These are phyloP conservation scores for Cyclina sinensis DNA, from an alignment of 1,140 invertebrate species.

Conservation along the genomic window DNA sequence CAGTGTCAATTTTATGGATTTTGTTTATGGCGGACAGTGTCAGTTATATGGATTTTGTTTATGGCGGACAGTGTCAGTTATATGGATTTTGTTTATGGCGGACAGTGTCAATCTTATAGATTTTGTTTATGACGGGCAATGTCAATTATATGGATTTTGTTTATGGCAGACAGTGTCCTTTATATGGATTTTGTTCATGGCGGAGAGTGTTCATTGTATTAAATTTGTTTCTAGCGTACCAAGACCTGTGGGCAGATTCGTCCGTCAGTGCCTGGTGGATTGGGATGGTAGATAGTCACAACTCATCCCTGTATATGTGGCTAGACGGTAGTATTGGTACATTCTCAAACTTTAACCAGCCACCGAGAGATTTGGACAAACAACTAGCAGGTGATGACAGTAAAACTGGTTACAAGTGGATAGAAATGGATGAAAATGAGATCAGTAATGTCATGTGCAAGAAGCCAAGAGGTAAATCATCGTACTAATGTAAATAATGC, in stretches of 20 bases:
- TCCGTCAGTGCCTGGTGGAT: neutral
- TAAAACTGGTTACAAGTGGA: neutral
- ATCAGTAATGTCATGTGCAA: constrained; percentile 46
- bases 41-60: too few relatives aligned
- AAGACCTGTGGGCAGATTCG: constrained; percentile 9
- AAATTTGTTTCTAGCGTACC: neutral
- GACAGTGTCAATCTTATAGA: too few relatives aligned
- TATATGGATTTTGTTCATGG: too few relatives aligned
- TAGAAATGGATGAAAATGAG: neutral
- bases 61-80: too few relatives aligned
- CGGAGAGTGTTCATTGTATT: too few relatives aligned
- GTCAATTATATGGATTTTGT: too few relatives aligned
- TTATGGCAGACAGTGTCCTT: too few relatives aligned
- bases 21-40: too few relatives aligned
- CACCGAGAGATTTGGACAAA: neutral
- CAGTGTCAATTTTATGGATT: too few relatives aligned
- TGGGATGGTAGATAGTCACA: constrained; percentile 26
- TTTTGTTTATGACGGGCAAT: too few relatives aligned
- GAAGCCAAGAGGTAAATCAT: constrained; percentile 42
- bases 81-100: too few relatives aligned
- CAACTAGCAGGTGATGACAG: neutral
- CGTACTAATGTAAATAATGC: too few relatives aligned
- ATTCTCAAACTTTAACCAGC: neutral
- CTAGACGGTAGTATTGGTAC: constrained; percentile 35
- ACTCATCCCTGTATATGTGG: constrained; percentile 51